Percentiles rank a stretch among this genome's conserved stretches.
phyloP scores from a whole-genome alignment of 2,113 vertebrate species.

The Falcunculus frontatus region DNA sequence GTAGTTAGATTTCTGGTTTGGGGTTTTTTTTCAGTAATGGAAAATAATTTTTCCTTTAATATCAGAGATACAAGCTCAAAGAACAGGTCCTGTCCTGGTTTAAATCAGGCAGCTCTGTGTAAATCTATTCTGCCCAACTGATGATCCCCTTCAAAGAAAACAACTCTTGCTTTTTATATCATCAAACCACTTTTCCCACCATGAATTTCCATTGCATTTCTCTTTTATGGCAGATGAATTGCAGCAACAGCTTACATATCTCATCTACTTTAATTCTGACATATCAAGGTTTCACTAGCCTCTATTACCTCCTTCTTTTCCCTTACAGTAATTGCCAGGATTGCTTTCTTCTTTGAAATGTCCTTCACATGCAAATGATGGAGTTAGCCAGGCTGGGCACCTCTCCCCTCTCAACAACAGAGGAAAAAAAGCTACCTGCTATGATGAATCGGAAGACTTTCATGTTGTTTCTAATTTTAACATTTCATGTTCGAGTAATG shows the following conservation, averaged over 20 bases:
- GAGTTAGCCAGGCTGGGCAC: not conserved
- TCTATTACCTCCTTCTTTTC: not conserved
- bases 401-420: not conserved
- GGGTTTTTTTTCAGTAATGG: not conserved
- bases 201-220: not conserved
- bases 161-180: not conserved
- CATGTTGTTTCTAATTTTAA: not conserved
- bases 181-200: not conserved
- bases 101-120: not conserved
- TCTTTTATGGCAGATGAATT: not conserved
- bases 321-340: not conserved
- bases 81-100: not conserved
- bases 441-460: not conserved
- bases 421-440: not conserved
- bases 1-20: not conserved
- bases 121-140: not conserved
- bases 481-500: not conserved
- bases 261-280: not conserved
- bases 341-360: not conserved
- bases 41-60: not conserved
- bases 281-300: not conserved
- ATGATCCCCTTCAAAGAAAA: not conserved
- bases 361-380: not conserved
- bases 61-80: not conserved
- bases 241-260: not conserved